Evolutionary conservation across 2,797 vertebrate genomes (phyloP).

Genomic region (Eurystomus glaucurus): DNA sequence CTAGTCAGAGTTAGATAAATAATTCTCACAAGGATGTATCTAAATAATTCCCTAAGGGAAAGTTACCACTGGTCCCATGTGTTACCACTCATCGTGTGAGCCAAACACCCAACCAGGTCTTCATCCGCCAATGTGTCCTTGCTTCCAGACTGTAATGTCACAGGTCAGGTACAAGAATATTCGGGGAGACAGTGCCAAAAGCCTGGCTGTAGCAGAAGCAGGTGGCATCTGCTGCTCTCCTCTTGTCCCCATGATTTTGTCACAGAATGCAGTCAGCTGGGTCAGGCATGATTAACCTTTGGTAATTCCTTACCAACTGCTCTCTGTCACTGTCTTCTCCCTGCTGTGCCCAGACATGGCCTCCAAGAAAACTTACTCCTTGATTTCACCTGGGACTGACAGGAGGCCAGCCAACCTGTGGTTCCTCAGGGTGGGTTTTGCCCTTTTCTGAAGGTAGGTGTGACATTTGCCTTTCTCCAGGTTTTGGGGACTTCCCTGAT

Average conservation of each 20-base stretch:
- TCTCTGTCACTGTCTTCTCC: neutral
- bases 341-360: fast-evolving
- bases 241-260: fast-evolving
- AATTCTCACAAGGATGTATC: too few species aligned
- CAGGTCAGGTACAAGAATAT: neutral
- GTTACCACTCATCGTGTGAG: neutral
- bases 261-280: fast-evolving
- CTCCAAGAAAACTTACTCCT: neutral
- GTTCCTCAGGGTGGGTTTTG: neutral
- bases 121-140: neutral
- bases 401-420: fast-evolving
- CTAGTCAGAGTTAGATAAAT: neutral
- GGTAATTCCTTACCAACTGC: neutral
- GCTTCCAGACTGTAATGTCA: neutral
- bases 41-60: neutral
- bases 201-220: neutral
- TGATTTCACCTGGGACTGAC: neutral
- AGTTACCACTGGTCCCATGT: neutral
- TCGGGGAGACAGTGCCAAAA: neutral
- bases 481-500: too few species aligned
- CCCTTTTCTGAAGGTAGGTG: neutral
- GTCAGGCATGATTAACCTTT: fast-evolving
- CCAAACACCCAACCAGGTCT: neutral
- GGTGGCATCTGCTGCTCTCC: neutral
- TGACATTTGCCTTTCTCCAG: neutral